Conservation (phyloP, 2,797 vertebrate species). For the Acomys russatus region DNA sequence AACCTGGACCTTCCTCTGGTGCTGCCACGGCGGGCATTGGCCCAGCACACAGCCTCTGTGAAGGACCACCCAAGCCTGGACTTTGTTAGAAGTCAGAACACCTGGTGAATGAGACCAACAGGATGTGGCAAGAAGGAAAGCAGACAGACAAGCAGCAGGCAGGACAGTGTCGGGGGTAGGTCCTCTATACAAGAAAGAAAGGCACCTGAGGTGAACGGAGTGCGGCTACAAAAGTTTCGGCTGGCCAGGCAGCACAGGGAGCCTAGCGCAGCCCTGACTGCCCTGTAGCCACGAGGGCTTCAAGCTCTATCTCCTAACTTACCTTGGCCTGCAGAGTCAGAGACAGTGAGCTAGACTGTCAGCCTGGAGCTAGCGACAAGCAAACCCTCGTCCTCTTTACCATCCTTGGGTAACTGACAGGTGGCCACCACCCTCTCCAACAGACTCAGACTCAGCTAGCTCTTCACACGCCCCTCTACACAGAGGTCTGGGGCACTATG, state of each 20-base stretch:
- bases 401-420: neutral
- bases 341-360: neutral
- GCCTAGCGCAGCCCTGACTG: neutral
- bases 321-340: neutral
- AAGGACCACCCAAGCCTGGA: neutral
- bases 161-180: neutral
- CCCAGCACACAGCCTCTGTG: neutral
- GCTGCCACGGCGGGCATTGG: too few species aligned
- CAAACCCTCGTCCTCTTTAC: neutral
- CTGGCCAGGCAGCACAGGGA: neutral
- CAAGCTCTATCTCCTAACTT: neutral
- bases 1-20: neutral
- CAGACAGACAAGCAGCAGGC: neutral
- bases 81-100: neutral
- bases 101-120: neutral
- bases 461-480: neutral
- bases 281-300: neutral
- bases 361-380: rapidly evolving
- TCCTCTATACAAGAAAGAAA: neutral
- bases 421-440: neutral
- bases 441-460: neutral
- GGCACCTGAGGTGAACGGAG: neutral
- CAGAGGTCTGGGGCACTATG: too few species aligned
- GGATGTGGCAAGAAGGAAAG: too few species aligned
- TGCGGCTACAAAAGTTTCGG: neutral